Conservation (phyloP, 2,113 vertebrate species). For the Calypte anna region DNA sequence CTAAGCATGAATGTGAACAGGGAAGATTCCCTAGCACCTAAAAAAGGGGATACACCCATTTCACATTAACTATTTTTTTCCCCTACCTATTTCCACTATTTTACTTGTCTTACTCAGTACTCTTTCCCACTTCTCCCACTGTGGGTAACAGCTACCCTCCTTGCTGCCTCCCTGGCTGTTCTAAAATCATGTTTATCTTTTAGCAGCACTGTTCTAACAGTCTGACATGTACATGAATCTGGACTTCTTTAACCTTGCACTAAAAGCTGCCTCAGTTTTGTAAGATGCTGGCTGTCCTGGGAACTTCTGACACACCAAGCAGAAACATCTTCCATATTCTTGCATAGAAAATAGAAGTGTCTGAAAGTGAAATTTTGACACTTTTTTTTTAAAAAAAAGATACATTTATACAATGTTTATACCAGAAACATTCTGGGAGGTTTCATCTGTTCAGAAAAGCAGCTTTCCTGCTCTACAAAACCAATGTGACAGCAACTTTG, state of each 20-base stretch:
- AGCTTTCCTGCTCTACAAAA: not conserved
- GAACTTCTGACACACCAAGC: not conserved
- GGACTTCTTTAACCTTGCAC: not conserved
- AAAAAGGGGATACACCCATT: not conserved
- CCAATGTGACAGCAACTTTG: not conserved
- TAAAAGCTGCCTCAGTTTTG: not conserved
- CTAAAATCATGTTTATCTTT: not conserved
- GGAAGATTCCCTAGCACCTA: not conserved
- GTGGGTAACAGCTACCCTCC: not conserved
- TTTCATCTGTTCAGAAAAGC: not conserved
- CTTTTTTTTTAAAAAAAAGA: not conserved
- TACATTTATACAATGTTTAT: not conserved
- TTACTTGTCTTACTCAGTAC: not conserved
- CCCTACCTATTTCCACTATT: not conserved
- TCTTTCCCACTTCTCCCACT: not conserved
- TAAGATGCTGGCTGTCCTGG: not conserved
- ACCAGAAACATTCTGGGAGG: not conserved
- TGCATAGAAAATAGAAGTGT: not conserved
- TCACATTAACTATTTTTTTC: not conserved
- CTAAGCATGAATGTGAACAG: not conserved
- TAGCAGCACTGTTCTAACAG: no score
- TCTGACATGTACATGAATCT: fast-evolving
- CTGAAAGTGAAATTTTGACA: not conserved
- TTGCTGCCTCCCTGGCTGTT: not conserved
- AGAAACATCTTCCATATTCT: not conserved